Evolutionary conservation across 2,113 vertebrate species (phyloP), one percentile per base, ranked within the genome.

Genomic region (Junco hyemalis): DNA sequence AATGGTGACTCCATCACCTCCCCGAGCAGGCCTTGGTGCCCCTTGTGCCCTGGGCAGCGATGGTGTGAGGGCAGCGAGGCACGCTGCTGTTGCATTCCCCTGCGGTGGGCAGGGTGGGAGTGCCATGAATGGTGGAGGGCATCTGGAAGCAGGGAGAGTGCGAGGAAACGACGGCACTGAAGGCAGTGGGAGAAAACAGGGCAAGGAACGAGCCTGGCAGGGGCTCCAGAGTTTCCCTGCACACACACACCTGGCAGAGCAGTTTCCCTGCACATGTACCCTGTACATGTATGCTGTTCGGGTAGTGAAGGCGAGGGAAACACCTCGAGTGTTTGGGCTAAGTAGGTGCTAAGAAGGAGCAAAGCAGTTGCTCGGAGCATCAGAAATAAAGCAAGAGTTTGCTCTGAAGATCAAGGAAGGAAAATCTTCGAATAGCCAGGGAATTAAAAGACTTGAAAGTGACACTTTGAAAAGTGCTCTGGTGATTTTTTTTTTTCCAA

Each of bases 351-450:
- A 14, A 66, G 31, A 12, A 14, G 33, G 59, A 65, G 71, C 45
- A 44, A 69, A 77, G 74, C 0, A 0, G 12, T 76, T 61, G 9
- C 31, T 79, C 0, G 0, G 48, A 61, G 47, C 47, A 35, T 74
- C 24, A n/a, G 76, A 83, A 92, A 48, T 78, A 47, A 48, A 15
- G 22, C 45, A 72, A 74, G 68, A 50, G 35, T 85, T 84, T 70
- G 8, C 54, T 61, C 33, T 7, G 0, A 81, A 77, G 36, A 66
- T 66, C 29, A 78, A 77, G 56, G n/a, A 59, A 72, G 50, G 14
- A 59, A 83, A 51, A 54, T 50, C 26, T 73, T 73, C 22, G 21
- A 88, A 44, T 65, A 78, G 25, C 40, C 60, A 60, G 26, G 31
- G 26, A 68, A 83, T 80, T 26, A 45, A 66, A 72, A 80, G 54